Base-by-base conservation (phyloP, 2,113 vertebrate species). In the Dasyprocta punctata region DNA sequence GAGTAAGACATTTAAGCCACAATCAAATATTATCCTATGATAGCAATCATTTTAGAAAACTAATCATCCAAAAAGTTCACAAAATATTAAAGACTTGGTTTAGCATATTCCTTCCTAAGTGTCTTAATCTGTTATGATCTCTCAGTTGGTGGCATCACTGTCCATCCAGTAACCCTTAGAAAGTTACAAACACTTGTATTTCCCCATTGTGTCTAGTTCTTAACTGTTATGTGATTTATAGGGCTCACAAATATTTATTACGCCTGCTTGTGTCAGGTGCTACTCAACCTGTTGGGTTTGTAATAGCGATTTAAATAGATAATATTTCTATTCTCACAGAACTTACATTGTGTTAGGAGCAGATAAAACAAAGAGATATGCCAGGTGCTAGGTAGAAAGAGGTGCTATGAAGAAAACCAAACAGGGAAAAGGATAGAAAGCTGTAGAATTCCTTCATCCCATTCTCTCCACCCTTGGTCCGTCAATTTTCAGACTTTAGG, bases 11-110 rank as follows among this genome's bases (percentile, higher is more conserved):
- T 54, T 89, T 88, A 85, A 44, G 10, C 71, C 17, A 73, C 65
- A 87, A 56, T 93, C 47, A 63, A 83, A 28, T 84, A 65, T n/a
- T 67, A 82, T 63, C 67, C 61, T 83, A 54, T 13, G 33, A 44
- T 24, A 28, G 9, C 78, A 90, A 92, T 47, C 13, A 80, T 80
- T 92, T 93, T 71, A 95, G 14, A 96, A 96, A 71, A n/a, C 30
- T 75, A 65, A 44, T 93, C 47, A 85, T 9, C 16, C 5, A 69
- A 69, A 69, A 65, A 56, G 10, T 4, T 94, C 52, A 52, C 5
- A 88, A 75, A 94, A 82, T 60, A 92, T 7, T 67, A 17, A 73
- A 33, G 33, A 60, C 22, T 63, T 5, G 22, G 71, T 38, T 90
- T 63, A n/a, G 5, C 36, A 33, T 38, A 30, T 92, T 89, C 10